Evolutionary conservation across 2,797 vertebrate genomes (phyloP), one percentile per base, ranked within the genome.

Genomic region (Artibeus jamaicensis): DNA sequence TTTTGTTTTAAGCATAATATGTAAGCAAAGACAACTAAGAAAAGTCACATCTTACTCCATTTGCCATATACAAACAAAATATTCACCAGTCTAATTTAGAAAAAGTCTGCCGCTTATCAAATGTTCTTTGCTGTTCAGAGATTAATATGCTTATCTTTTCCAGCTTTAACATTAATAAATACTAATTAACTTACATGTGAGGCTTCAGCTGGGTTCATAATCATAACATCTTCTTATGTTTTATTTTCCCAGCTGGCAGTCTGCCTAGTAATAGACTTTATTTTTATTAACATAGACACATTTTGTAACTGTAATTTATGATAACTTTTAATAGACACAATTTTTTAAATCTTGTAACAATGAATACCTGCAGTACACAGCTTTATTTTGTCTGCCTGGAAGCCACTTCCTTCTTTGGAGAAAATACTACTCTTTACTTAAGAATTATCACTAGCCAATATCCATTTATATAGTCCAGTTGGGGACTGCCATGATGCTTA

Each of bases 121-220:
- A 76, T 92, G 53, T 34, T 94, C 15, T 94, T 97, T 93, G 22
- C 37, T 91, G 4, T 68, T 87, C 68, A 48, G 14, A 71, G 55
- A 96, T 87, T 77, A 91, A 93, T 76, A 87, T 83, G 81, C 48
- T 95, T 95, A 88, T 90, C 39, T 57, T 77, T 97, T 89, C 29
- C n/a, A 76, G 37, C 26, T 78, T 94, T 77, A 92, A 91, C 42
- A 88, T 95, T 78, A 97, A 92, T 24, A 92, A 94, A 59, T 71
- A 90, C 50, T 73, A 97, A 92, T 78, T 93, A 79, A 95, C 74
- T 92, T 83, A 85, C 24, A 84, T 57, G 12, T 19, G 95, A 50
- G 85, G 10, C 67, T 95, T 46, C 53, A 55, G 42, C 83, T 76
- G 59, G 29, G 19, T 18, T 97, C 42, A 94, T 26, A 93, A 12